These are phyloP conservation scores for Platichthys stellatus DNA, from an alignment of 2,113 vertebrate genomes.

Conservation along the genomic window DNA sequence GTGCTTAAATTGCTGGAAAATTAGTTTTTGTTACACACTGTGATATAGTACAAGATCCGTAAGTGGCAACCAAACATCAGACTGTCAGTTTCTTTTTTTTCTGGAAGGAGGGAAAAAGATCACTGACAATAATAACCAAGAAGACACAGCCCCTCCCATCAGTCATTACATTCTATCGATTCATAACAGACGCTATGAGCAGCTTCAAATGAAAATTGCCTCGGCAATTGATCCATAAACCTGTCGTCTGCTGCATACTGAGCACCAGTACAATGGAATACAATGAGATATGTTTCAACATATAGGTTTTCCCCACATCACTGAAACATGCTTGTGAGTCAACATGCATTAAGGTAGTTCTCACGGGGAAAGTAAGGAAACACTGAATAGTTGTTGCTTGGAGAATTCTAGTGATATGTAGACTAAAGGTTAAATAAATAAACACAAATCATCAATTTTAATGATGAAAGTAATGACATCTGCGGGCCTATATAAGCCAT, in stretches of 20 bases:
- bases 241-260: conserved; percentile 57
- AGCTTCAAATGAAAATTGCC: conserved; percentile 65
- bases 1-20: conserved; percentile 33
- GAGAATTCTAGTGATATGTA: background rate
- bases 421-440: background rate
- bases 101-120: conserved; percentile 13
- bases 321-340: conserved; percentile 25
- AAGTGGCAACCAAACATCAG: conserved; percentile 7
- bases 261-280: conserved; percentile 30
- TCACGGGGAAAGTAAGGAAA: background rate
- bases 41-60: conserved; percentile 12
- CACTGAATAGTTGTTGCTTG: background rate
- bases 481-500: no score
- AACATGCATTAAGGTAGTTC: conserved; percentile 18
- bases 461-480: no score
- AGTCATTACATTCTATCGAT: conserved; percentile 71
- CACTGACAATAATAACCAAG: conserved; percentile 56
- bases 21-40: background rate
- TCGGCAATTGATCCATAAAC: conserved; percentile 64
- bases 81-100: conserved; percentile 1
- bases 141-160: conserved; percentile 39
- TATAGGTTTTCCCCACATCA: conserved; percentile 4
- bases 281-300: conserved; percentile 37
- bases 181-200: conserved; percentile 53
- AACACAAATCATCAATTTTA: background rate